These are phyloP conservation scores for Aphodius granarius DNA, from an alignment of 2,888 invertebrate species.

Conservation along the genomic window DNA sequence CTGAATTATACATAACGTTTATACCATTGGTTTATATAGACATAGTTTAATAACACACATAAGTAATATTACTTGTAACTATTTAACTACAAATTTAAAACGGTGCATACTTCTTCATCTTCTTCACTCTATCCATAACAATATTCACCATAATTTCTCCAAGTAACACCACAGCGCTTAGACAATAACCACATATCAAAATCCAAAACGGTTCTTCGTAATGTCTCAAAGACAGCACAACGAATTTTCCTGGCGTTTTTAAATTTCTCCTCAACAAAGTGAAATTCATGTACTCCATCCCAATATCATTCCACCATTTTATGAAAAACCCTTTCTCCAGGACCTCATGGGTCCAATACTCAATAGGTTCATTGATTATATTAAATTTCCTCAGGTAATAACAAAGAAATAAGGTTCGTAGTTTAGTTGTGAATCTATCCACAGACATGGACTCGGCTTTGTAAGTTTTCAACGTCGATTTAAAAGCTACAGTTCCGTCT, in stretches of 20 bases:
- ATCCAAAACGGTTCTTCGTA: slow-evolving; percentile 34
- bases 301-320: slow-evolving; percentile 35
- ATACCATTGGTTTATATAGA: too few relatives aligned
- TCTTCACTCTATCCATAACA: neutral
- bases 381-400: slow-evolving; percentile 31
- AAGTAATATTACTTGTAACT: neutral
- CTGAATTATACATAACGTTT: neutral
- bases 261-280: slow-evolving; percentile 4
- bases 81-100: neutral
- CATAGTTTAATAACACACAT: neutral
- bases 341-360: slow-evolving; percentile 34
- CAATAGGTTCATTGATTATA: slow-evolving; percentile 28
- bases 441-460: slow-evolving; percentile 23
- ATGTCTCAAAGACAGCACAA: slow-evolving; percentile 25
- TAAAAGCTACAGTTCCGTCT: slow-evolving; percentile 23
- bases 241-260: neutral
- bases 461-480: slow-evolving; percentile 26
- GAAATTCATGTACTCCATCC: slow-evolving; percentile 22
- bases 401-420: slow-evolving; percentile 29
- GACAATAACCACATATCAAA: slow-evolving; percentile 27
- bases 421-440: slow-evolving; percentile 14
- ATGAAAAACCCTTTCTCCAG: slow-evolving; percentile 34
- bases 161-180: slow-evolving; percentile 22
- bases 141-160: slow-evolving; percentile 27
- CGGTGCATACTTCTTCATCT: neutral